These are phyloP conservation scores for Hybos culiciformis DNA, from an alignment of 2,888 invertebrate species.

Conservation along the genomic window DNA sequence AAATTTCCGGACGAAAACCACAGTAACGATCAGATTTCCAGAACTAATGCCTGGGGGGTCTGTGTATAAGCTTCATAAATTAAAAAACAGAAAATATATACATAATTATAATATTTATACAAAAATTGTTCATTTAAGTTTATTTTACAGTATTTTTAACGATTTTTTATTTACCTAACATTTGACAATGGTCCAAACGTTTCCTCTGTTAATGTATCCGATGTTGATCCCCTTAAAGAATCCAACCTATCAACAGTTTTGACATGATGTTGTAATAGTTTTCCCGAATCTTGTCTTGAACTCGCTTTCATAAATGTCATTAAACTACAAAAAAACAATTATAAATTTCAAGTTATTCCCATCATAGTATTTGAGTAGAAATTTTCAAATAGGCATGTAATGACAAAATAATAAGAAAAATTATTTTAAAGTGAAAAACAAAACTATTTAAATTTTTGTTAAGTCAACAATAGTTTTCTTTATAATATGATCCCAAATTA, in stretches of 20 bases:
- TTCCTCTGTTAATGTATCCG: conserved; percentile 70
- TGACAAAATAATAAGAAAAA: no score
- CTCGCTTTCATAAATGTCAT: conserved; percentile 85
- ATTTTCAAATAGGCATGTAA: no score
- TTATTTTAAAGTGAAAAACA: no score
- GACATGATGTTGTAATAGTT: conserved; percentile 47
- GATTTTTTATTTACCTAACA: conserved; percentile 54
- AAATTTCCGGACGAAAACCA: no score
- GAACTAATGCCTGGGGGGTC: no score
- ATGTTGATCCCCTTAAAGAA: conserved; percentile 58
- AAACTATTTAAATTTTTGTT: no score
- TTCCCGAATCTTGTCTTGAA: conserved; percentile 64
- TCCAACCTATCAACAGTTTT: conserved; percentile 52
- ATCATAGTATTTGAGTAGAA: background rate
- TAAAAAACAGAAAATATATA: no score
- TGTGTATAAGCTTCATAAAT: no score
- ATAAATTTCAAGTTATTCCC: background rate
- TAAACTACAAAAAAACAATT: no score
- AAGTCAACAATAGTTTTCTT: no score
- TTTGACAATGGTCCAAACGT: conserved; percentile 86
- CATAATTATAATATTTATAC: background rate
- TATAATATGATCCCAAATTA: no score
- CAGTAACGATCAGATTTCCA: no score
- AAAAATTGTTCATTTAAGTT: background rate
- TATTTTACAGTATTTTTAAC: background rate